These are phyloP conservation scores for Andrena praecox DNA, from an alignment of 2,888 invertebrate species.

Conservation along the genomic window DNA sequence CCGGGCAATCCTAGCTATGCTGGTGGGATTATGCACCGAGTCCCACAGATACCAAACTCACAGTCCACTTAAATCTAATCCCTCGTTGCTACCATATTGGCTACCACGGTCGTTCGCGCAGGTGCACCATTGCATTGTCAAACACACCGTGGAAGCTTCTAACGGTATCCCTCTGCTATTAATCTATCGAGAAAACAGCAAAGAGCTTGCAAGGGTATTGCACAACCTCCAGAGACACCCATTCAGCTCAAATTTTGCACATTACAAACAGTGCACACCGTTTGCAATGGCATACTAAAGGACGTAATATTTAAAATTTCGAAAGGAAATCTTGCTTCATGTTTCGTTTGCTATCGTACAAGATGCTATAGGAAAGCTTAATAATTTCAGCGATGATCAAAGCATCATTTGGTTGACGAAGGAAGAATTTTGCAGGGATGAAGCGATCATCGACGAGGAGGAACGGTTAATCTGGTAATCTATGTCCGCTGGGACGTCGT, in stretches of 20 bases:
- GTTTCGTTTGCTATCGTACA: too few species aligned
- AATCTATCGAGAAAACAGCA: too few species aligned
- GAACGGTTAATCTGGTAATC: slow-evolving; percentile 17
- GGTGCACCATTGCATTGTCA: slow-evolving; percentile 17
- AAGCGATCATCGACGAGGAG: background rate
- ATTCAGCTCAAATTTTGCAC: too few species aligned
- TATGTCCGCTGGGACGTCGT: background rate
- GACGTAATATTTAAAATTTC: too few species aligned
- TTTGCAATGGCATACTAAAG: too few species aligned
- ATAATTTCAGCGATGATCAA: too few species aligned
- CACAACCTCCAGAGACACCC: too few species aligned
- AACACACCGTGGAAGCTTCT: background rate
- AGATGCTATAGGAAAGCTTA: too few species aligned
- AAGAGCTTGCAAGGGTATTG: too few species aligned
- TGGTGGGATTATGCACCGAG: slow-evolving; percentile 28
- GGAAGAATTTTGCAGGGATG: background rate
- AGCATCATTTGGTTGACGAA: too few species aligned
- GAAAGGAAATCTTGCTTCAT: too few species aligned
- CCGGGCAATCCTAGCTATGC: slow-evolving; percentile 24
- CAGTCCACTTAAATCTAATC: slow-evolving; percentile 52
- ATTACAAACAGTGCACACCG: too few species aligned
- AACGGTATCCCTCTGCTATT: background rate
- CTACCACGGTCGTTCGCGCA: slow-evolving; percentile 26
- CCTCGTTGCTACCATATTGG: slow-evolving; percentile 27
- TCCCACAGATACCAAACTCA: slow-evolving; percentile 34